These are phyloP conservation scores for Lordiphosa mommai DNA, from an alignment of 1,140 invertebrate species.

Conservation along the genomic window DNA sequence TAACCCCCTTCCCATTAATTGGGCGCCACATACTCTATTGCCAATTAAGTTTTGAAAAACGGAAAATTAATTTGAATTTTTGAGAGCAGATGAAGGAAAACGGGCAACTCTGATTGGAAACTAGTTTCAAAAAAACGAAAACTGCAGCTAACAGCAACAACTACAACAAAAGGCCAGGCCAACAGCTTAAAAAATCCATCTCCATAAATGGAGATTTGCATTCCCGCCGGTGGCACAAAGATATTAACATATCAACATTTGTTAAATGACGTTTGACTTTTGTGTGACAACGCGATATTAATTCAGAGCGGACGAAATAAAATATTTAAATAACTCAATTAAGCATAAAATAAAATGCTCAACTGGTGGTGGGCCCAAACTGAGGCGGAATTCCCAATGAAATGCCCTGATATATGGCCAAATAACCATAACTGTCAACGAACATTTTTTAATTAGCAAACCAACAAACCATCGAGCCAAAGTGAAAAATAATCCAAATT, in stretches of 20 bases:
- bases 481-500: slow-evolving; percentile 20
- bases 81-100: not conserved
- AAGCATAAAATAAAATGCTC: slow-evolving; percentile 62
- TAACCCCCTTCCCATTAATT: slow-evolving; percentile 41
- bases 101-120: slow-evolving; percentile 54
- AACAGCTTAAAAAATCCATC: slow-evolving; percentile 29
- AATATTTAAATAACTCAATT: slow-evolving; percentile 78
- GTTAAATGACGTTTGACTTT: slow-evolving; percentile 77
- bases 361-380: slow-evolving; percentile 58
- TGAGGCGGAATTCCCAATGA: slow-evolving; percentile 67
- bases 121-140: slow-evolving; percentile 46
- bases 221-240: slow-evolving; percentile 40
- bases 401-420: slow-evolving; percentile 74
- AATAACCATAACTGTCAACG: slow-evolving; percentile 73
- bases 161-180: slow-evolving; percentile 11
- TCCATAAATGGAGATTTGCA: slow-evolving; percentile 41
- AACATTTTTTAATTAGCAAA: slow-evolving; percentile 72
- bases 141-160: slow-evolving; percentile 62
- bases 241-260: slow-evolving; percentile 77
- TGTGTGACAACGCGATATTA: slow-evolving; percentile 74
- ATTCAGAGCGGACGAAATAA: slow-evolving; percentile 63
- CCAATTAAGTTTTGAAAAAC: slow-evolving; percentile 67
- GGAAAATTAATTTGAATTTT: slow-evolving; percentile 72
- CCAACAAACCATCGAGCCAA: slow-evolving; percentile 3
- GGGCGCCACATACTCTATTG: slow-evolving; percentile 57